phyloP scores from a whole-genome alignment of 2,113 vertebrate species.

The Gulo gulo region DNA sequence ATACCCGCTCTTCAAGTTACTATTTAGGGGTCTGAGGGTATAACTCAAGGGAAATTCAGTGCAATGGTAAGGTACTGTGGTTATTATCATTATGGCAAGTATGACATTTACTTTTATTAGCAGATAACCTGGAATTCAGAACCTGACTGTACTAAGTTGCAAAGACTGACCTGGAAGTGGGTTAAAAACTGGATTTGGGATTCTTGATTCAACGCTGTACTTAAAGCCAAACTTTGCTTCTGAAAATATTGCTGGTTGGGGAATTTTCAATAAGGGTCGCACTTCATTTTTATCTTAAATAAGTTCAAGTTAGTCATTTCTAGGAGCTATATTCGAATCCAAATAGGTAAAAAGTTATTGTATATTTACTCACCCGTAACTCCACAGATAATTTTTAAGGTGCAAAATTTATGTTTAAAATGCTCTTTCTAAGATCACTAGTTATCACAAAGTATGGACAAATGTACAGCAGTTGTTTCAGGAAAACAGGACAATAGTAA shows the following conservation, averaged over 20 bases:
- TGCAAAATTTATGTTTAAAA: not conserved
- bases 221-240: not conserved
- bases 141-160: not conserved
- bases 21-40: not conserved
- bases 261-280: not conserved
- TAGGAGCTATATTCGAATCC: not conserved
- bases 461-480: not conserved
- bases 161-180: not conserved
- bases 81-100: not conserved
- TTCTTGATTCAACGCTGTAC: not conserved
- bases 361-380: not conserved
- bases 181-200: not conserved
- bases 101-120: not conserved
- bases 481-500: not conserved
- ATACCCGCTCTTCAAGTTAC: not conserved
- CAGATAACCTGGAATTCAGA: not conserved
- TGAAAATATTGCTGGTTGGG: not conserved
- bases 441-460: not conserved
- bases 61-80: not conserved
- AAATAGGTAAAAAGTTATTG: not conserved
- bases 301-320: not conserved
- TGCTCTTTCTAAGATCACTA: not conserved
- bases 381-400: not conserved
- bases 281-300: slow-evolving; percentile 23
- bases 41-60: slow-evolving; percentile 20